Evolutionary conservation across 2,113 vertebrate species (phyloP), one percentile per base, ranked within the genome.

Genomic region (Mystacornis crossleyi): DNA sequence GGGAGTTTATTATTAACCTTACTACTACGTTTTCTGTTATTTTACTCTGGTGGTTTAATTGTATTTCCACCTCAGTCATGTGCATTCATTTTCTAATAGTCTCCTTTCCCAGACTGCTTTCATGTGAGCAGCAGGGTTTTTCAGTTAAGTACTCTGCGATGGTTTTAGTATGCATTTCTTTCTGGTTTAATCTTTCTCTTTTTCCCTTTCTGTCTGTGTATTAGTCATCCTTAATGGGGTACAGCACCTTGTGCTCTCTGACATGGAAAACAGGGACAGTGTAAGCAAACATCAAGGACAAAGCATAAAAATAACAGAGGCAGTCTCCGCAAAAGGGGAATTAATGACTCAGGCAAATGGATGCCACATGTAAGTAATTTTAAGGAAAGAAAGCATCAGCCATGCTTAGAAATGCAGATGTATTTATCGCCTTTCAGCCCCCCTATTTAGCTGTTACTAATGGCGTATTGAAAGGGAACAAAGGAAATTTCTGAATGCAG

Each of bases 1-100:
- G 26, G 74, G 89, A 92, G 87, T 87, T 97, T 95, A 95, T 97
- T 94, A 96, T 97, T 97, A 96, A 96, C 80, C 90, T 95, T 67
- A 64, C 77, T 94, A 94, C 73, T 82, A 65, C 60, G 57, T 95
- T 95, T 90, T 92, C 73, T 92, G 80, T 95, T 96, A 95, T 95
- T 97, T 96, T 95, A 71, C 91, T 93, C 82, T 74, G 67, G 90
- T 91, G 80, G 66, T 75, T 90, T 89, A 96, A 94, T 90, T 96
- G 94, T 90, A 51, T 90, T 97, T 96, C 72, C 84, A 96, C 87
- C 86, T 91, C 91, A 91, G 93, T 55, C 92, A 40, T 57, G 74
- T 80, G 80, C 42, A 61, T 85, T 96, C 4, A 33, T 92, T 91
- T 90, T 80, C 86, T 86, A 71, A 94, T 60, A 88, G 91, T 91